phyloP scores from a whole-genome alignment of 2,797 vertebrate genomes.

The Microctenopoma lineatum region DNA sequence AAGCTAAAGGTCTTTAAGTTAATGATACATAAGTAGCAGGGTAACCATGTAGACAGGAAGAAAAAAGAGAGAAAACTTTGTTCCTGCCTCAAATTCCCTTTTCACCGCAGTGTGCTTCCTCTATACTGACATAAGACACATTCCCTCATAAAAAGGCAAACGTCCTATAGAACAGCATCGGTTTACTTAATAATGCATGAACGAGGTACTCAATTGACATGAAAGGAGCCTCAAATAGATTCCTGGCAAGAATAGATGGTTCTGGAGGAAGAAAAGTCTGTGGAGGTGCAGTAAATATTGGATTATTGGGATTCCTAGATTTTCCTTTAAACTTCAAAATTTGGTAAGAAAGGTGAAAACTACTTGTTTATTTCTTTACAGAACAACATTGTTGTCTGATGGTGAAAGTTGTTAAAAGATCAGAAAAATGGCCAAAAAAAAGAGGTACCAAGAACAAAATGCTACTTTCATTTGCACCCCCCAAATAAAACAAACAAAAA shows the following conservation, averaged over 20 bases:
- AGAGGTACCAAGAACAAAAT: slow-evolving; percentile 37
- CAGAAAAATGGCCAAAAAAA: not conserved
- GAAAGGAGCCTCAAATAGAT: slow-evolving; percentile 75
- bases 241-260: slow-evolving; percentile 72
- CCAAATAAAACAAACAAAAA: not conserved
- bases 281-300: slow-evolving; percentile 58
- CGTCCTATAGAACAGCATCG: slow-evolving; percentile 70
- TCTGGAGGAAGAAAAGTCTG: slow-evolving; percentile 53
- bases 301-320: slow-evolving; percentile 63
- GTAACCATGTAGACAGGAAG: slow-evolving; percentile 34
- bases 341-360: slow-evolving; percentile 56
- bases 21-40: slow-evolving; percentile 29
- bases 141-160: slow-evolving; percentile 49
- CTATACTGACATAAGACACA: slow-evolving; percentile 40
- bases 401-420: not conserved
- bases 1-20: slow-evolving; percentile 47
- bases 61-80: slow-evolving; percentile 42
- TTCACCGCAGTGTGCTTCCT: slow-evolving; percentile 20
- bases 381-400: slow-evolving; percentile 34
- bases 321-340: slow-evolving; percentile 45
- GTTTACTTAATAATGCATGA: slow-evolving; percentile 83
- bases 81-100: slow-evolving; percentile 49
- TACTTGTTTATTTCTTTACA: slow-evolving; percentile 42
- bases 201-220: slow-evolving; percentile 75
- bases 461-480: slow-evolving; percentile 35